phyloP scores from a whole-genome alignment of 2,888 invertebrate species.

The Lottia scabra region DNA sequence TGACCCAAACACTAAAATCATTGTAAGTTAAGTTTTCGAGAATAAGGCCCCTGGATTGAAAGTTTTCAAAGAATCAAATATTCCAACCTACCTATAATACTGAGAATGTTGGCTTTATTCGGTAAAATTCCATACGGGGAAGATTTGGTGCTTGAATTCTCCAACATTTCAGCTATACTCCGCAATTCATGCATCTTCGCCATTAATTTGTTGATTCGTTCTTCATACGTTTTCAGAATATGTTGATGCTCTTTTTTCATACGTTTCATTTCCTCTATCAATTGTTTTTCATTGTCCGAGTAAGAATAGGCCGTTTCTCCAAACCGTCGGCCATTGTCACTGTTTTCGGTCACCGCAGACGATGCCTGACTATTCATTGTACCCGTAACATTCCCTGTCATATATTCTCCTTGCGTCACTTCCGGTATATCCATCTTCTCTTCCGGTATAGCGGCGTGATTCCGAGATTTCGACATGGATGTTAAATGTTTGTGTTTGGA shows the following conservation, averaged over 20 bases:
- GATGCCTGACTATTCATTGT: constrained; percentile 24
- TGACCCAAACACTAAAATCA: too few species aligned
- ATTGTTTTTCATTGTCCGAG: constrained; percentile 66
- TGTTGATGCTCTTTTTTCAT: constrained; percentile 64
- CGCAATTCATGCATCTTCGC: constrained; percentile 62
- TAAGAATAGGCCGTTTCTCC: constrained; percentile 48
- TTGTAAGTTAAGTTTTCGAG: too few species aligned
- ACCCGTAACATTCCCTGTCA: constrained; percentile 15
- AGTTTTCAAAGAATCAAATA: too few species aligned
- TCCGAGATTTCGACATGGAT: constrained; percentile 23
- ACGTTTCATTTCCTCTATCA: constrained; percentile 63
- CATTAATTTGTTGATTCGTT: constrained; percentile 62
- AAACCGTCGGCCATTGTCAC: constrained; percentile 35
- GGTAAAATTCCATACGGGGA: constrained; percentile 55
- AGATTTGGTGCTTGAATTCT: constrained; percentile 60
- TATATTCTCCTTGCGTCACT: constrained; percentile 15
- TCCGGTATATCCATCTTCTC: constrained; percentile 17
- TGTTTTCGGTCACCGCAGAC: constrained; percentile 17
- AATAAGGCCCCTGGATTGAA: too few species aligned
- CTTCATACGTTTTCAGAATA: constrained; percentile 60
- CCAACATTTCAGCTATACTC: constrained; percentile 63
- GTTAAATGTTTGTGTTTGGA: not conserved
- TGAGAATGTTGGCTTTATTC: constrained; percentile 44
- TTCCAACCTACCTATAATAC: constrained; percentile 44
- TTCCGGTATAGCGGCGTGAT: constrained; percentile 47